phyloP scores from a whole-genome alignment of 2,113 vertebrate genomes.

The zebrafish (Danio rerio) region GRCz12tu NC_133182.1:71621001-71621500 shows the following conservation, averaged over 20 bases:
- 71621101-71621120: constrained; percentile 12
- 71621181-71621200: neutral
- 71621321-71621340: constrained; percentile 14
- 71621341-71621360: constrained; percentile 13
- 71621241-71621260: constrained; percentile 41
- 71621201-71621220: neutral
- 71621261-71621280: constrained; percentile 45
- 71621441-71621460: constrained; percentile 49
- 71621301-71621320: constrained; percentile 21
- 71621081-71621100: constrained; percentile 39
- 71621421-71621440: constrained; percentile 37
- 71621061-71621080: constrained; percentile 40
- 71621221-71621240: constrained; percentile 48
- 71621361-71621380: neutral
- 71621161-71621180: neutral
- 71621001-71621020: neutral
- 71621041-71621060: constrained; percentile 19
- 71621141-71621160: constrained; percentile 6
- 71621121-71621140: constrained; percentile 40
- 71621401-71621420: constrained; percentile 34
- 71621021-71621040: neutral
- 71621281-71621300: constrained; percentile 4
- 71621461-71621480: constrained; percentile 31
- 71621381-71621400: constrained; percentile 54
- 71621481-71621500: constrained; percentile 45